These are phyloP conservation scores for Ostrea edulis DNA, from an alignment of 1,140 invertebrate species.

Conservation along the genomic window DNA sequence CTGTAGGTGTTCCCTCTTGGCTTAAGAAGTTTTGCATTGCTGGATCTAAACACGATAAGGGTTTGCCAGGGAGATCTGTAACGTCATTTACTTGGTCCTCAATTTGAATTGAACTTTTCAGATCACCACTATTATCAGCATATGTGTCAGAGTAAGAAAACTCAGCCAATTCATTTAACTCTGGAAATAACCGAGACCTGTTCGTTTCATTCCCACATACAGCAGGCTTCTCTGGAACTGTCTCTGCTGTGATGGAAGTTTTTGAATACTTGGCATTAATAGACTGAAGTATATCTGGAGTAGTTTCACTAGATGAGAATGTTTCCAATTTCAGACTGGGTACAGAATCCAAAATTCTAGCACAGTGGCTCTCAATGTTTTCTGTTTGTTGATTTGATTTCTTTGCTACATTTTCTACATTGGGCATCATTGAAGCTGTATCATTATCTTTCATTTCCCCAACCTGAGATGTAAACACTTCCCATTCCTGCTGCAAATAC, in stretches of 20 bases:
- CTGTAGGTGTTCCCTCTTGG: neutral
- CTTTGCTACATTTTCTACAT: neutral
- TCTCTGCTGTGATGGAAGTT: neutral
- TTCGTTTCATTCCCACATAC: no score
- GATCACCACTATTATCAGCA: neutral
- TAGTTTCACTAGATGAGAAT: neutral
- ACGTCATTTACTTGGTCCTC: neutral
- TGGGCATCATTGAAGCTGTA: neutral
- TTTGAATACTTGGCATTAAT: neutral
- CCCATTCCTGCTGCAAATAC: conserved; percentile 10
- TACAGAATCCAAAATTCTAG: neutral
- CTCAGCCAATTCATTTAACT: neutral
- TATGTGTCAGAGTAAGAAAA: neutral
- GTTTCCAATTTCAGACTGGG: neutral
- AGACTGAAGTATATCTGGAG: neutral
- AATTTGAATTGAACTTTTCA: neutral
- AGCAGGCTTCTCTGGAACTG: neutral
- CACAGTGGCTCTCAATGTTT: neutral
- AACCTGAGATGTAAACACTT: neutral
- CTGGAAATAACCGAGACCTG: neutral
- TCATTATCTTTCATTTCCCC: neutral
- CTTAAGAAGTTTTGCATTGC: neutral
- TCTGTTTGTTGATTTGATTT: neutral
- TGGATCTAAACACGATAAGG: neutral
- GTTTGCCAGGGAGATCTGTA: neutral